Conservation (phyloP, 2,113 vertebrate species). For the Spermophilus dauricus region DNA sequence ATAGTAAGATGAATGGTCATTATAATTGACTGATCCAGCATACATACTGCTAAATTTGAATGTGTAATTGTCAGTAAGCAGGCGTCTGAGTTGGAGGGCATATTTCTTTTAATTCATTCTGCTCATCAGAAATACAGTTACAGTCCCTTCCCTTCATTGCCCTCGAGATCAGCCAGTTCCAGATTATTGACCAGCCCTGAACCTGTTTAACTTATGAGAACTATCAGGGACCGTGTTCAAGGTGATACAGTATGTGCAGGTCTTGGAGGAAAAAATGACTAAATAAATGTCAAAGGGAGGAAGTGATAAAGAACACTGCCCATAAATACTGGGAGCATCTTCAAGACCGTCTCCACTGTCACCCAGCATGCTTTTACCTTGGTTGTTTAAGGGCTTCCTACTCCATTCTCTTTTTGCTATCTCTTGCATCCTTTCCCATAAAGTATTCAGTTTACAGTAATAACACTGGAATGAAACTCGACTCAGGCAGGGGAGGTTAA, state of each 20-base stretch:
- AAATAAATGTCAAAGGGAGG: conserved; percentile 24
- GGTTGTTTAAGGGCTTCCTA: conserved; percentile 47
- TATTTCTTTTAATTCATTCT: not conserved
- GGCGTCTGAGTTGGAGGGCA: not conserved
- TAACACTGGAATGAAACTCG: conserved; percentile 53
- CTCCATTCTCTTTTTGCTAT: conserved; percentile 58
- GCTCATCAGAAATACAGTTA: not conserved
- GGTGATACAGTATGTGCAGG: conserved; percentile 25
- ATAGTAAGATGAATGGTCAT: not conserved
- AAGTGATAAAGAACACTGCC: not conserved
- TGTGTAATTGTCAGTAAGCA: not conserved
- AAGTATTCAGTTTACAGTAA: conserved; percentile 78
- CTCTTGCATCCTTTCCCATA: conserved; percentile 63
- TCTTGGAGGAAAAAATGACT: conserved; percentile 48
- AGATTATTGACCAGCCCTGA: not conserved
- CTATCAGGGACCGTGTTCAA: not conserved
- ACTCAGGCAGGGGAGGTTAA: conserved; percentile 84
- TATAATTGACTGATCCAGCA: not conserved
- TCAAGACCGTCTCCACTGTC: conserved; percentile 19
- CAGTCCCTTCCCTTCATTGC: not conserved
- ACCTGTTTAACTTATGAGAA: conserved; percentile 65
- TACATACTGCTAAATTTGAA: not conserved
- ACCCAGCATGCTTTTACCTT: conserved; percentile 56
- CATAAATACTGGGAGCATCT: conserved; percentile 36
- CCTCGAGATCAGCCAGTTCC: conserved; percentile 55